A percentile compares a stretch with the other conserved stretches of the same genome.
Conservation (phyloP, 23 tunicate genomes). For the Phallusia fumigata region DNA sequence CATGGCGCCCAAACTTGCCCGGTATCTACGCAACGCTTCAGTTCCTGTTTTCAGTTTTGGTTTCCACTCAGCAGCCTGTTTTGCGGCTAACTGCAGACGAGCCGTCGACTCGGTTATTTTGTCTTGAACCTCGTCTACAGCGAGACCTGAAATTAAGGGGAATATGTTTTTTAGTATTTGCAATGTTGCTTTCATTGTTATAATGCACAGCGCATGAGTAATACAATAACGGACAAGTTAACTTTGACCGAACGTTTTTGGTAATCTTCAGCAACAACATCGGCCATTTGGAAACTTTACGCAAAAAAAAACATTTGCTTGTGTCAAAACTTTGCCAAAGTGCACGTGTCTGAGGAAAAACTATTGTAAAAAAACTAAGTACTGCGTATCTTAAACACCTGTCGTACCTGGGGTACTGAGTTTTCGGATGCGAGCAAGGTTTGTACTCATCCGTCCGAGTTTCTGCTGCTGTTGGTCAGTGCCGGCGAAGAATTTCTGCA, state of each 20-base stretch:
- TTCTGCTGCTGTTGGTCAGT: constrained; percentile 48
- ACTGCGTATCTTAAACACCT: no score
- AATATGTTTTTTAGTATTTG: no score
- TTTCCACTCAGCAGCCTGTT: constrained; percentile 58
- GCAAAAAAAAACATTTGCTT: no score
- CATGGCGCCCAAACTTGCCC: constrained; percentile 46
- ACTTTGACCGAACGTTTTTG: no score
- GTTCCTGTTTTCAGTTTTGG: constrained; percentile 73
- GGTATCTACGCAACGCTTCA: constrained; percentile 47
- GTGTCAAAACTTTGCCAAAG: no score
- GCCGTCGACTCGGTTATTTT: constrained; percentile 51
- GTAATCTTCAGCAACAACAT: no score
- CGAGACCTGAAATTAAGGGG: constrained; percentile 33
- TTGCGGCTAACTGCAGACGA: constrained; percentile 35
- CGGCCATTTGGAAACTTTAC: no score
- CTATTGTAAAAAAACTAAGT: no score
- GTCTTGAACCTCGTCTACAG: constrained; percentile 27
- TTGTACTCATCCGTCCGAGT: constrained; percentile 33
- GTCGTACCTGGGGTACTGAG: constrained; percentile 54
- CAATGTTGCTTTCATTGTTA: no score
- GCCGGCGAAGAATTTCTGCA: constrained; percentile 68
- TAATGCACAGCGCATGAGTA: no score
- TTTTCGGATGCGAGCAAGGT: constrained; percentile 23
- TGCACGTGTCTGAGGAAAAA: no score
- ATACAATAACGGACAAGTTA: no score